A percentile compares a stretch with the other conserved stretches of the same genome.
Evolutionary conservation across 1,140 invertebrate genomes (phyloP).

Genomic region (Aphis craccivora): DNA sequence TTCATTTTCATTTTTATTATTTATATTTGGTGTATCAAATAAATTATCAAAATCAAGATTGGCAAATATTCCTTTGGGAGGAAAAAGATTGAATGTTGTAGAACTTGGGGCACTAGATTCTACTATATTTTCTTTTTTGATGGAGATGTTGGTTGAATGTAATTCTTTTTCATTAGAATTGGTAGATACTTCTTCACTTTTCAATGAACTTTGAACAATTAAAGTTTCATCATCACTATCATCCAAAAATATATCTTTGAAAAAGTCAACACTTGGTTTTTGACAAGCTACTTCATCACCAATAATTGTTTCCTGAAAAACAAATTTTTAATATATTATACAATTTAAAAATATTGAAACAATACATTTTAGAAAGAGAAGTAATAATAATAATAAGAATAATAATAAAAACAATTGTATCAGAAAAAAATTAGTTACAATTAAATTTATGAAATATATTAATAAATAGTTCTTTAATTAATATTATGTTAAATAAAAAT

Average conservation of each 20-base stretch:
- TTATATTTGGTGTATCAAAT: neutral
- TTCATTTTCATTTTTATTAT: neutral
- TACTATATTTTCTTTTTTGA: neutral
- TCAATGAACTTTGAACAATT: neutral
- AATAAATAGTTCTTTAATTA: too few species aligned
- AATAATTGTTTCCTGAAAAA: slow-evolving; percentile 6
- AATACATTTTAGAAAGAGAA: neutral
- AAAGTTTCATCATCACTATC: slow-evolving; percentile 47
- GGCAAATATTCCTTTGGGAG: slow-evolving; percentile 55
- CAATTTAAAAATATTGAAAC: neutral
- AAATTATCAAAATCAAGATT: slow-evolving; percentile 55
- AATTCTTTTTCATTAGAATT: neutral
- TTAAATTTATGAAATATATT: too few species aligned
- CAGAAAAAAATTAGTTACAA: too few species aligned
- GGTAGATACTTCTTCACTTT: neutral
- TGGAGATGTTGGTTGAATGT: neutral
- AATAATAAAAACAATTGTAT: neutral
- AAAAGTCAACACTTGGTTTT: slow-evolving; percentile 51
- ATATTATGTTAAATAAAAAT: too few species aligned
- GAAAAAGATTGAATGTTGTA: neutral
- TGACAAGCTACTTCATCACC: neutral
- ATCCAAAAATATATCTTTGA: slow-evolving; percentile 55
- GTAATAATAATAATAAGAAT: neutral
- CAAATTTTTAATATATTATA: neutral
- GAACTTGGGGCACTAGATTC: neutral